Base-by-base conservation (phyloP, 2,888 invertebrate genomes). In the Drosophila subquinaria region DNA sequence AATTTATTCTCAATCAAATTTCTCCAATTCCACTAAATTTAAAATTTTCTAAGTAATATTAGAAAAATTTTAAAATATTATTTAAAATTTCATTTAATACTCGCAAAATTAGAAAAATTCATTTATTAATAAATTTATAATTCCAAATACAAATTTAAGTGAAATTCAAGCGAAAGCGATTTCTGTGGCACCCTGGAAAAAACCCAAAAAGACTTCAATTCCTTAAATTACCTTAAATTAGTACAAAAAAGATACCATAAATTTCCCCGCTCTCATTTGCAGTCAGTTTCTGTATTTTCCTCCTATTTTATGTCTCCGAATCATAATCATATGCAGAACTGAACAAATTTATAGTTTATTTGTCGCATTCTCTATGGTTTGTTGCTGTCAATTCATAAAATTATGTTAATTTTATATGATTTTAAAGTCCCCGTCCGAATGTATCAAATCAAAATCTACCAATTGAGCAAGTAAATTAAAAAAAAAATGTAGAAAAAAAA, bases 291-390 rank as follows among this genome's bases (percentile, higher is more conserved):
- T 56, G 36, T 59, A 30, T 38, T 59, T 59, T 30, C 48, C 59
- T 59, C 27, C 59, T 30, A 38, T 17, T 59, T 38, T 38, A 38
- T 38, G 48, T 48, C 40, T n/a, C 27, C 38, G 15, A 27, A 27
- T 40, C 17, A 27, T 69, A 78, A 73, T 78, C 55, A 78, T 82
- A 82, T 82, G 76, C 81, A 70, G 5, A 17, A 13, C 38, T 10
- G n/a, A 59, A 69, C 66, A 73, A 87, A 82, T 85, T 81, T 88
- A 85, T 85, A 76, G 85, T 88, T 84, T 84, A 88, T 84, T 84
- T 75, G 81, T 73, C 66, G 65, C 70, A 81, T 84, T 81, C 42
- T 76, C 71, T 82, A 88, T 79, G 84, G 84, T 84, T 84, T 84
- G 84, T 84, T 84, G 70, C 85, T 81, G 82, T 73, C 84, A 74